phyloP scores from a whole-genome alignment of 2,113 vertebrate species.

The Telmatochromis sp. region DNA sequence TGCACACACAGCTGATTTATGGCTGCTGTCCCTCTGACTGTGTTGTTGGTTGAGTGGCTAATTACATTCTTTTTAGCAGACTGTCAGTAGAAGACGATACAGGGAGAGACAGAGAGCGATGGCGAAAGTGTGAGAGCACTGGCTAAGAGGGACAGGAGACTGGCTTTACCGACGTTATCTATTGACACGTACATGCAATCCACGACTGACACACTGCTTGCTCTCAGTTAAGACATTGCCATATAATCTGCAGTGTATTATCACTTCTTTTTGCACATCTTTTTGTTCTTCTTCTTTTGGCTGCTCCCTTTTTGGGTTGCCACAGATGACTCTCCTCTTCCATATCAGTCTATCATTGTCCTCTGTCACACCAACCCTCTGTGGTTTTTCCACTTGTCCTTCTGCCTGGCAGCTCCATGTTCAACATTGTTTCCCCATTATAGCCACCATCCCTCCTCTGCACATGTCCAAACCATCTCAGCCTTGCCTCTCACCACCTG shows the following conservation, averaged over 20 bases:
- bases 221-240: background rate
- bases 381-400: background rate
- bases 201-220: background rate
- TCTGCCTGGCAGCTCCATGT: background rate
- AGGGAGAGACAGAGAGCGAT: conserved; percentile 4
- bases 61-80: conserved; percentile 57
- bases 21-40: conserved; percentile 9
- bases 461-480: background rate
- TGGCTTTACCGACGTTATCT: conserved; percentile 2
- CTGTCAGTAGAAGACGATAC: conserved; percentile 25
- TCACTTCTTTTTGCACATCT: background rate
- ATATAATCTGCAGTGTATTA: background rate
- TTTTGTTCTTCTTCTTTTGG: background rate
- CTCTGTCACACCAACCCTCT: background rate
- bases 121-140: background rate
- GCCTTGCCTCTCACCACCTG: background rate
- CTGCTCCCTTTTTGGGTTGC: background rate
- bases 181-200: background rate
- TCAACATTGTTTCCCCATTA: background rate
- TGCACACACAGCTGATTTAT: conserved; percentile 43
- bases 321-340: background rate
- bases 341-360: background rate
- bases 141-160: background rate
- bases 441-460: background rate
- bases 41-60: conserved; percentile 39